Percentiles rank a stretch among this genome's conserved stretches.
These are phyloP conservation scores for Yponomeuta plumbellus DNA, from an alignment of 2,888 invertebrate genomes.

Conservation along the genomic window DNA sequence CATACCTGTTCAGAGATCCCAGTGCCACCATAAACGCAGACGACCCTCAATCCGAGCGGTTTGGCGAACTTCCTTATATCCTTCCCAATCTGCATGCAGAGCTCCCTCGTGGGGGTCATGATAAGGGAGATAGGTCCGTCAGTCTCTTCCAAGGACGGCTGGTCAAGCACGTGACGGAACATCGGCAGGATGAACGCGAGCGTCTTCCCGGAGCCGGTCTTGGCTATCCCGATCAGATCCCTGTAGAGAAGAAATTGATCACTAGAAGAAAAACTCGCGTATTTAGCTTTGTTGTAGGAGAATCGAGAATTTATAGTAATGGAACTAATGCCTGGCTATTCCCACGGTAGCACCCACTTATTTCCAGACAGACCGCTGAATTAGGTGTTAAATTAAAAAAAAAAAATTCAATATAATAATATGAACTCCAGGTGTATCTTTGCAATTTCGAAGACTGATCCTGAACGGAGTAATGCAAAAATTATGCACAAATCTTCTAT, in stretches of 20 bases:
- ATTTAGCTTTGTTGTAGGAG: no score
- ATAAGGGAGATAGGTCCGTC: constrained; percentile 98
- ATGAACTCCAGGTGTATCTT: no score
- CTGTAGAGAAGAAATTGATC: constrained; percentile 34
- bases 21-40: constrained; percentile 99
- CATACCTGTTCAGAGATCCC: constrained; percentile 91
- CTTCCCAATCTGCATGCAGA: constrained; percentile 99
- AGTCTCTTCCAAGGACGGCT: constrained; percentile 93
- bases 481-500: no score
- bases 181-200: constrained; percentile 98
- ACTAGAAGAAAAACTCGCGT: no score
- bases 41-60: constrained; percentile 88
- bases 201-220: constrained; percentile 99
- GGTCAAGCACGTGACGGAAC: constrained; percentile 97
- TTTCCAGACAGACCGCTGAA: no score
- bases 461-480: no score
- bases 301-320: no score
- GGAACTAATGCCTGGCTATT: no score
- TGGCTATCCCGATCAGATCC: constrained; percentile 98
- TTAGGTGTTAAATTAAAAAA: no score
- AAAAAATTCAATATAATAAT: no score
- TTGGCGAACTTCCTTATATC: constrained; percentile 97
- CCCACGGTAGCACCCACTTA: no score
- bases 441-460: no score
- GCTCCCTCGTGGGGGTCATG: constrained; percentile 98